A percentile compares a stretch with the other conserved stretches of the same genome.
Evolutionary conservation across 92 coral and sea anemone genomes (phyloP).

Genomic region (Umimayanthus kanabou): DNA sequence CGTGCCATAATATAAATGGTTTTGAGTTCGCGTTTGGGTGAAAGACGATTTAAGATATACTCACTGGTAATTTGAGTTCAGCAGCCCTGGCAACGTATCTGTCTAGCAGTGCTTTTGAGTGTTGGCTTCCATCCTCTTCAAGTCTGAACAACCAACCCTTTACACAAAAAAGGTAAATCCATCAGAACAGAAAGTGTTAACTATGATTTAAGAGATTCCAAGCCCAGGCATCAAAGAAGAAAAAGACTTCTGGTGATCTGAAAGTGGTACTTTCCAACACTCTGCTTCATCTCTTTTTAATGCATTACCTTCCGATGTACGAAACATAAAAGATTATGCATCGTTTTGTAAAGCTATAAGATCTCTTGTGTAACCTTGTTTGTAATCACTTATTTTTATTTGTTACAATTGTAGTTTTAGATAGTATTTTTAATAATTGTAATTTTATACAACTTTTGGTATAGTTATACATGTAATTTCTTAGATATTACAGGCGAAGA

Average conservation of each 20-base stretch:
- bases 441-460: too few relatives aligned
- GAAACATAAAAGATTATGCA: too few relatives aligned
- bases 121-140: conserved; percentile 86
- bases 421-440: too few relatives aligned
- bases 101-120: conserved; percentile 83
- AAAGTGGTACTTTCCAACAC: too few relatives aligned
- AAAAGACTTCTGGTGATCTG: not conserved
- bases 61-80: conserved; percentile 91
- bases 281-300: too few relatives aligned
- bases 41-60: conserved; percentile 8
- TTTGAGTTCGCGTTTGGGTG: not conserved
- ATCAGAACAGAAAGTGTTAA: not conserved
- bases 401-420: too few relatives aligned
- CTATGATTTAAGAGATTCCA: not conserved
- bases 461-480: too few relatives aligned
- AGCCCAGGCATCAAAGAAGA: not conserved
- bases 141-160: conserved; percentile 89
- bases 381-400: too few relatives aligned
- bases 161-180: not conserved
- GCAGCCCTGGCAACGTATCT: conserved; percentile 91
- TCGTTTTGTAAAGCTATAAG: too few relatives aligned
- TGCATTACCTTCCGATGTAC: too few relatives aligned
- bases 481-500: too few relatives aligned
- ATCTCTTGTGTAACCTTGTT: too few relatives aligned
- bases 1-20: not conserved